Base-by-base conservation (phyloP, 2,888 invertebrate species). In the Meiosimyza decipiens region DNA sequence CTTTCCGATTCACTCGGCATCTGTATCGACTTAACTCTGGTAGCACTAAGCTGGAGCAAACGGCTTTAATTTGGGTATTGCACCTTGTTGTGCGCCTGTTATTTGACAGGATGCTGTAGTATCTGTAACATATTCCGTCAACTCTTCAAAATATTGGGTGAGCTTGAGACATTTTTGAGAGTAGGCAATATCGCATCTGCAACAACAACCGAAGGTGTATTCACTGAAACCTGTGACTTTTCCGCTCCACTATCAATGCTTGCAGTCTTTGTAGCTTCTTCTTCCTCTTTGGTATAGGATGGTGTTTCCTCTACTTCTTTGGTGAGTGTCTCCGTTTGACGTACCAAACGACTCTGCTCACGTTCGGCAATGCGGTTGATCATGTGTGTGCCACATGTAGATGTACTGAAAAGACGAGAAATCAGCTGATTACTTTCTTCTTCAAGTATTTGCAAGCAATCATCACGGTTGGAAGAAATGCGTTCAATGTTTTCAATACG, bases 371-470 rank as follows among this genome's bases (percentile, higher is more conserved):
- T 82, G 54, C 82, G 81, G 66, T 84, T 83, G 13, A 84, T 83
- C 81, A 87, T 84, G 59, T 79, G 79, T 0, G 82, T 82, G 13
- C 86, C 86, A 11, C 83, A 80, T 63, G 83, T 80, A 3, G 86
- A 82, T 3, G 84, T 85, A 50, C 81, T 80, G 15, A 85, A 82
- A 22, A 86, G 78, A 13, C 81, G 82, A 15, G 78, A 77, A 67
- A 95, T 92, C 15, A 96, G 86, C 77, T 91, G 91, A 76, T 92
- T 91, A 3, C 94, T 94, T 86, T 96, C 94, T 79, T 94, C 94
- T 87, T 96, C 96, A 73, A 96, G 88, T 68, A 92, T 85, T 79
- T 78, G 87, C 71, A 81, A 59, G n/a, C 83, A 82, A 72, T 85
- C 84, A 16, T 82, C 82, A 5, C 85, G 80, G 72, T 83, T 83